Conservation (phyloP, 2,113 vertebrate genomes). For the Neoarius graeffei region DNA sequence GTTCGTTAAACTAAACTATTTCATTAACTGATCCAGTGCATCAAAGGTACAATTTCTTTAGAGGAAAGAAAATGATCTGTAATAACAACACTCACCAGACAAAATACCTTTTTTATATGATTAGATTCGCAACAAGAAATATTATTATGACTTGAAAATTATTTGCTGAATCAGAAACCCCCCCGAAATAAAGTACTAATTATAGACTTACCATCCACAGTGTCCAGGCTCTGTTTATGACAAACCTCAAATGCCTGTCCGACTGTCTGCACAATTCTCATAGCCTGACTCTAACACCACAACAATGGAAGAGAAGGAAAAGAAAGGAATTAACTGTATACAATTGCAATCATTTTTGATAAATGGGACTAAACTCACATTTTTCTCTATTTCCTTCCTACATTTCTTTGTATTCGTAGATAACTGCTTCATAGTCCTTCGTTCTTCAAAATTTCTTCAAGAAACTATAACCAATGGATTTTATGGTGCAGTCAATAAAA, state of each 20-base stretch:
- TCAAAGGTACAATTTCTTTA: background rate
- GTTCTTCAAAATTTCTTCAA: background rate
- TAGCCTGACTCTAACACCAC: conserved; percentile 85
- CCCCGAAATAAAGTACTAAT: background rate
- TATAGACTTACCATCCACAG: conserved; percentile 42
- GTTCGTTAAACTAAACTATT: background rate
- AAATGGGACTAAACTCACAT: background rate
- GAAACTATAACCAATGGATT: background rate
- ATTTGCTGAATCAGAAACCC: background rate
- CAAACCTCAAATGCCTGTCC: conserved; percentile 97
- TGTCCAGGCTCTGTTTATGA: conserved; percentile 89
- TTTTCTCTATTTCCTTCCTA: background rate
- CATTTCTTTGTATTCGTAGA: background rate
- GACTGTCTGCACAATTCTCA: conserved; percentile 92
- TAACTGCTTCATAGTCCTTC: background rate
- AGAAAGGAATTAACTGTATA: background rate
- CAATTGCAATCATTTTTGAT: background rate
- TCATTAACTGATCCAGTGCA: background rate
- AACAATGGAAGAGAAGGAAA: background rate
- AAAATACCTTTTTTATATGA: background rate
- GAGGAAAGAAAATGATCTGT: background rate
- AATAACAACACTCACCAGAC: background rate
- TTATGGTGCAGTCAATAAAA: background rate
- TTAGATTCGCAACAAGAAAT: background rate
- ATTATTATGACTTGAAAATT: background rate